Evolutionary conservation across 2,113 vertebrate genomes (phyloP).

Genomic region (Myodes glareolus): DNA sequence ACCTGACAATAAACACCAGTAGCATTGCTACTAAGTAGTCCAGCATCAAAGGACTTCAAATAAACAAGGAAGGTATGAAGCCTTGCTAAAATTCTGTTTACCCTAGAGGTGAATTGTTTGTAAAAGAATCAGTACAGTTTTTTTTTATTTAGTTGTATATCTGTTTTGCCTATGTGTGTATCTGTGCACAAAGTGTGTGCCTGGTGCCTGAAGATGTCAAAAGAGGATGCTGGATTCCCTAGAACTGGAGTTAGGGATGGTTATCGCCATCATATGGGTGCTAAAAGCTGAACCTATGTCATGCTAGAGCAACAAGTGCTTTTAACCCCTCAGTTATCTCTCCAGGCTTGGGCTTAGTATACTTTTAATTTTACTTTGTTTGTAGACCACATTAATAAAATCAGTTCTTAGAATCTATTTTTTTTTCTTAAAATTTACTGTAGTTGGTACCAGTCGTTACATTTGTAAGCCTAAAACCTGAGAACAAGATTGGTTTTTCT

Average conservation of each 20-base stretch:
- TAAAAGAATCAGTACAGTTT: background rate
- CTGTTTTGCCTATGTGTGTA: background rate
- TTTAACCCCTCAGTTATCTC: background rate
- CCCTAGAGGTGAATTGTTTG: constrained; percentile 5
- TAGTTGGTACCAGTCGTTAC: constrained; percentile 2
- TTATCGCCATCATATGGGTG: no score
- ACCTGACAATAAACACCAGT: background rate
- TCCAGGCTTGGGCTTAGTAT: background rate
- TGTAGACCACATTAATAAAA: constrained; percentile 25
- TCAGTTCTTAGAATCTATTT: background rate
- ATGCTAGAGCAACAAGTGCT: background rate
- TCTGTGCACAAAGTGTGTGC: background rate
- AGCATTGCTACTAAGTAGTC: background rate
- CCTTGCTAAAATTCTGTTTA: constrained; percentile 41
- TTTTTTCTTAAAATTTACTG: constrained; percentile 44
- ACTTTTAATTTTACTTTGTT: constrained; percentile 39
- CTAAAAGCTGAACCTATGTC: background rate
- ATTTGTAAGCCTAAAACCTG: background rate
- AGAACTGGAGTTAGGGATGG: background rate
- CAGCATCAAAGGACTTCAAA: background rate
- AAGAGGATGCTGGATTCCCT: background rate
- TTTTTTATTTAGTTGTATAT: background rate
- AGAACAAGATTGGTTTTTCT: background rate
- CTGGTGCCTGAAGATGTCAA: background rate
- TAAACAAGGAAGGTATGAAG: background rate